Base-by-base conservation (phyloP, 1,140 invertebrate species). In the Bombus confusus region DNA sequence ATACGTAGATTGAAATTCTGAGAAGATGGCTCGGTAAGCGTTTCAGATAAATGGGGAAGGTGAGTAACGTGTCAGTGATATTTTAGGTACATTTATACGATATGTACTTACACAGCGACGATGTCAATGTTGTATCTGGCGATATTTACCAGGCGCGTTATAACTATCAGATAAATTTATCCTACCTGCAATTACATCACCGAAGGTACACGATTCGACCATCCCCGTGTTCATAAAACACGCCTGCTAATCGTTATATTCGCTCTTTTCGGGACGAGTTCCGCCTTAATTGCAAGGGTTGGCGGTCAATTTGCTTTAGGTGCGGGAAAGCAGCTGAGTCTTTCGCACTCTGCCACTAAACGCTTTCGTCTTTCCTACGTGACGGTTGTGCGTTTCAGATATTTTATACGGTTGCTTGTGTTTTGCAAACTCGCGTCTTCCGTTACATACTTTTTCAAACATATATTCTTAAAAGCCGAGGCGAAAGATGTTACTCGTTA, bases 221-320 rank as follows among this genome's bases (percentile, higher is more conserved):
- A 57, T 74, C 47, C 71, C 47, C 28, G 37, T 12, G 41, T 37
- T 69, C 84, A 41, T 86, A 86, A 86, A 86, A 86, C 78, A 81
- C 69, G 79, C 59, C 69, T 66, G 84, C 43, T 75, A 86, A 86
- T 86, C 78, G 84, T 86, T 82, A 68, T 69, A 74, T 75, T 86
- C 83, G 83, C 76, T 82, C 59, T 86, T 86, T 81, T 78, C 34
- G 80, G 74, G 39, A 47, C 74, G 66, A 34, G 73, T 47, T 69
- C 81, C 85, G 85, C 85, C 81, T 86, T 86, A 86, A 86, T 86
- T 86, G 74, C 74, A 64, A 69, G 57, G 82, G 73, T 41, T 39
- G 41, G 18, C 39, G 64, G 62, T 83, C 74, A 71, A 76, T 83
- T 71, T 83, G n/a, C 69, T 34, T 43, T 81, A 74, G 68, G 15